Conservation (phyloP, 2,797 vertebrate genomes). For the Esox masquinongy region DNA sequence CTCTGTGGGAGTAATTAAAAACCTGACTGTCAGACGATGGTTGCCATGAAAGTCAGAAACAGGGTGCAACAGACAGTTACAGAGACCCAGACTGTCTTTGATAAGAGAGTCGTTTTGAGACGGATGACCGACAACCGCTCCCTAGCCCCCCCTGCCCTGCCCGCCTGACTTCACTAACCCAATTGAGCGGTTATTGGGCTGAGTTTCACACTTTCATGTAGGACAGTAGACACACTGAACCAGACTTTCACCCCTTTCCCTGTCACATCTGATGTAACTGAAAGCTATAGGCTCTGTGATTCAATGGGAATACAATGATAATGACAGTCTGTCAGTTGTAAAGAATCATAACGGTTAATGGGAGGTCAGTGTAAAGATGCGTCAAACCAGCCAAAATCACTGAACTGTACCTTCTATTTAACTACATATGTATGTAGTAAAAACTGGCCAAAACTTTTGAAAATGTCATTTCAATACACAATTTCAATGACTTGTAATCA, state of each 20-base stretch:
- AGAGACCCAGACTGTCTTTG: conserved; percentile 51
- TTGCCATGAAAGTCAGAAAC: conserved; percentile 43
- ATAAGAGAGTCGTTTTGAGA: conserved; percentile 48
- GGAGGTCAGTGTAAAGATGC: conserved; percentile 31
- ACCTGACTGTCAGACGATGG: conserved; percentile 46
- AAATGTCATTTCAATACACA: no score
- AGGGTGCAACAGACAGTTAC: conserved; percentile 23
- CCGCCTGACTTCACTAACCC: neutral
- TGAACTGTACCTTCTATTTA: no score
- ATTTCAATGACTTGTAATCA: no score
- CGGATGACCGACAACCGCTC: conserved; percentile 49
- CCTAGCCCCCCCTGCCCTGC: neutral
- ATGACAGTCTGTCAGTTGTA: conserved; percentile 17
- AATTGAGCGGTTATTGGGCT: neutral
- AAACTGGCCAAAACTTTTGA: no score
- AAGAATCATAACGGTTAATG: conserved; percentile 56
- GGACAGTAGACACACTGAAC: conserved; percentile 1
- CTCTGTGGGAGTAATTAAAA: conserved; percentile 67
- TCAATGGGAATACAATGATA: neutral
- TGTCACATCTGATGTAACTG: conserved; percentile 17
- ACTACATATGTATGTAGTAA: no score
- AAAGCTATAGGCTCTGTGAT: neutral
- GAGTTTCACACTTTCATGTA: conserved; percentile 15
- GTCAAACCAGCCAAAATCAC: conserved; percentile 13
- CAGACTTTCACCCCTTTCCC: conserved; percentile 6